Evolutionary conservation across 2,113 vertebrate species (phyloP), one percentile per base, ranked within the genome.

Genomic region (Thunnus maccoyii): DNA sequence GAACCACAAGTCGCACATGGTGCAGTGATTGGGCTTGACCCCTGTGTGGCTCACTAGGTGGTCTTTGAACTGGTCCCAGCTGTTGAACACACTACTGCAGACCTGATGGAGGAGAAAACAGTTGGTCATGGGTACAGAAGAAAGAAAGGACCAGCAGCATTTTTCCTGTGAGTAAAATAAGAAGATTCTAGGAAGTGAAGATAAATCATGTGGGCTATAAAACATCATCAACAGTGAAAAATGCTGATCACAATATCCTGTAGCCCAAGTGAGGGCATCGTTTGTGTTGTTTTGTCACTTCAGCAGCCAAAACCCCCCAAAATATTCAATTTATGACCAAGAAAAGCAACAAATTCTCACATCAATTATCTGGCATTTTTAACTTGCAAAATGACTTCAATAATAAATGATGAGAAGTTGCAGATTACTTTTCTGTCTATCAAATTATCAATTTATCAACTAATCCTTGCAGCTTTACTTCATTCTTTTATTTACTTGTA

Each of bases 51-150:
- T 97, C 70, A 98, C 97, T 80, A 99, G 95, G 73, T 99, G 98
- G 90, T 98, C 96, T 93, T 99, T 99, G 76, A 99, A 99, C 72
- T 98, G 97, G 89, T 99, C 98, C 98, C 98, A 99, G 93, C 97
- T 97, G 93, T 99, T 99, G 89, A 99, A 99, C 17, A 99, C 96
- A 25, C 97, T 99, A 91, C 96, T 97, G 94, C 98, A 99, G 62
- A 99, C 98, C 98, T 99, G 92, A 87, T 88, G 91, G 92, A 93
- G 2, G 16, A 62, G 50, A 66, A 32, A 46, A 60, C 1, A 66
- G 27, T 4, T 4, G 16, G 63, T 66, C 4, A 64, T 3, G n/a
- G 18, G 13, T 9, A 61, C 17, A 20, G n/a, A n/a, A 11, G 6
- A 46, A 17, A 55, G 0, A 15, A 16, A 74, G 17, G 47, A 41